Evolutionary conservation across 2,888 invertebrate genomes (phyloP), one percentile per base, ranked within the genome.

Genomic region (Neoscelio sp.): DNA sequence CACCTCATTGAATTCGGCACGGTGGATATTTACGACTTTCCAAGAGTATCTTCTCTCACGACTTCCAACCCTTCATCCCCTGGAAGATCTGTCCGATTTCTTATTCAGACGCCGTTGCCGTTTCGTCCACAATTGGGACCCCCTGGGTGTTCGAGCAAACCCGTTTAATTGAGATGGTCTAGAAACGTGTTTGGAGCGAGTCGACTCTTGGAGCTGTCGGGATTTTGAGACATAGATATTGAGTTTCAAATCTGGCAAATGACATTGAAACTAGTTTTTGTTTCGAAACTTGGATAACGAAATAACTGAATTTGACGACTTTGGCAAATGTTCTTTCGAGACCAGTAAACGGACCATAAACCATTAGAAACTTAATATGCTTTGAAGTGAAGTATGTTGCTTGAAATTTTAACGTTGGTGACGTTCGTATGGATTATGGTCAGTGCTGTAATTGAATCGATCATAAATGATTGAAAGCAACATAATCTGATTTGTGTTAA

Each of bases 121-220:
- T 76, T 68, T 70, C 80, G 67, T 70, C 83, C 83, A 67, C 78
- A 81, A 82, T 82, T 71, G 67, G 67, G 85, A 83, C 86, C 89
- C 87, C 89, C 89, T 82, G 85, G 82, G 70, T 87, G 84, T 76
- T 83, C 75, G 82, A 78, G 87, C 85, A 87, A 89, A 89, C 89
- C 86, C 85, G 89, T 89, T 89, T 88, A 87, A 88, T 89, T 86
- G 87, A 88, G 86, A 87, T 85, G 84, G 83, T 85, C 85, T 82
- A 79, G 79, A 83, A 84, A 80, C 83, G 85, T 70, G 79, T 79
- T 78, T 64, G 38, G 28, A 48, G 46, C 70, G 58, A 58, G 50
- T 56, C 71, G 71, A 56, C 58, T 64, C 56, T 52, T 58, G 52
- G 38, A 7, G 26, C 60, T 67, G 60, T 60, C 65, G 52, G 12